Percentiles rank a stretch among this genome's conserved stretches.
These are phyloP conservation scores for Cryptus viduatorius DNA, from an alignment of 2,888 invertebrate genomes.

Conservation along the genomic window DNA sequence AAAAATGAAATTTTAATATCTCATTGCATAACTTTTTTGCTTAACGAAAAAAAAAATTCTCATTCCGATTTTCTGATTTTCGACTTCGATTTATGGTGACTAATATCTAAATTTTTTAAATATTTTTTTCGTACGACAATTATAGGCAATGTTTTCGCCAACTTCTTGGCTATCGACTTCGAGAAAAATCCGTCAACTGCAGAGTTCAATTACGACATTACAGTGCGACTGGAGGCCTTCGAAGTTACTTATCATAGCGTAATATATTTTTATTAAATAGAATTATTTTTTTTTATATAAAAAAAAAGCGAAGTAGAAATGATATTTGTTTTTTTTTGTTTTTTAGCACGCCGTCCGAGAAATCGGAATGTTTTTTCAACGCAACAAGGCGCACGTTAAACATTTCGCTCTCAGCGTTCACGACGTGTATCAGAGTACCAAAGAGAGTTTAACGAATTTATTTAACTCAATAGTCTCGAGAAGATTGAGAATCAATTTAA, in stretches of 20 bases:
- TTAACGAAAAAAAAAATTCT: not conserved
- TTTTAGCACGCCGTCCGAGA: slow-evolving; percentile 91
- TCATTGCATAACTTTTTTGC: not conserved
- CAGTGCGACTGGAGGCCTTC: slow-evolving; percentile 90
- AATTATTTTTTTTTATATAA: not conserved
- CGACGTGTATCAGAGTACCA: slow-evolving; percentile 77
- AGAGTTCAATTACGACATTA: slow-evolving; percentile 89
- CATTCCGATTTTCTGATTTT: not conserved
- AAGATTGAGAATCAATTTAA: slow-evolving; percentile 89
- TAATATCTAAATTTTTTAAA: not conserved
- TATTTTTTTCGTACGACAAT: not conserved
- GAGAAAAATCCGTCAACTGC: slow-evolving; percentile 90
- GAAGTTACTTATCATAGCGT: slow-evolving; percentile 93
- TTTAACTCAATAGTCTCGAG: slow-evolving; percentile 86
- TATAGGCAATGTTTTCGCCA: slow-evolving; percentile 88
- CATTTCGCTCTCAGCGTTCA: slow-evolving; percentile 82
- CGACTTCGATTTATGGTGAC: not conserved
- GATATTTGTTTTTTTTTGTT: not conserved
- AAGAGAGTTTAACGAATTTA: slow-evolving; percentile 82
- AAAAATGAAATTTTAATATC: not conserved
- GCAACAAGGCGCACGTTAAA: slow-evolving; percentile 85
- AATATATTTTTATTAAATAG: slow-evolving; percentile 69
- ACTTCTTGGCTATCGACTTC: slow-evolving; percentile 91
- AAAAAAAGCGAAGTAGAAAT: slow-evolving; percentile 37
- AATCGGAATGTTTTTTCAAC: slow-evolving; percentile 90